These are phyloP conservation scores for Octodonta nipae DNA, from an alignment of 2,888 invertebrate species.

Conservation along the genomic window DNA sequence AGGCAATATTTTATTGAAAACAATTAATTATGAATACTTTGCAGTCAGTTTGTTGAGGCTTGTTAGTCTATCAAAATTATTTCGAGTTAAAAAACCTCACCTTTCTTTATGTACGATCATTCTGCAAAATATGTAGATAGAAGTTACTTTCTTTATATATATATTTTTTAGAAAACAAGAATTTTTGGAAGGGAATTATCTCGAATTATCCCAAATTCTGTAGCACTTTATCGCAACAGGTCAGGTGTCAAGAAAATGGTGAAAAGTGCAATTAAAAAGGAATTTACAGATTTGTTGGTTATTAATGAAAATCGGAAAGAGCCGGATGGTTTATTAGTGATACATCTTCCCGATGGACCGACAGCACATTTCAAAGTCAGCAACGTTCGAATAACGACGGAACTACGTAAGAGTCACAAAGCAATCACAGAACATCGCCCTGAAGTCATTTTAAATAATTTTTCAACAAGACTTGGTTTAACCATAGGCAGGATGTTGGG, in stretches of 20 bases:
- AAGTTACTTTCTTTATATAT: no score
- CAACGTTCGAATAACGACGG: constrained; percentile 79
- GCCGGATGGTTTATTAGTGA: constrained; percentile 83
- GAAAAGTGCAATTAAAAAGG: constrained; percentile 63
- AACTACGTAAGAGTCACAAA: constrained; percentile 63
- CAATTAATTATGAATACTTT: no score
- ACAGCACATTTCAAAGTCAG: constrained; percentile 92
- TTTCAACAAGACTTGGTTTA: constrained; percentile 84
- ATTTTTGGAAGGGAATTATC: constrained; percentile 86
- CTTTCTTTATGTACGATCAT: no score
- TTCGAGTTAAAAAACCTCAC: no score
- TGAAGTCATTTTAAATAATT: constrained; percentile 91
- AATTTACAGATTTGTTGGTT: constrained; percentile 79
- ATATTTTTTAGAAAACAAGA: constrained; percentile 56
- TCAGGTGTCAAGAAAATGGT: constrained; percentile 89
- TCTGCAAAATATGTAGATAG: no score
- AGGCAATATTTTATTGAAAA: no score
- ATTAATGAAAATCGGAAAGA: constrained; percentile 86
- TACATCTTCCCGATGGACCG: constrained; percentile 92
- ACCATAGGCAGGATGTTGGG: constrained; percentile 86
- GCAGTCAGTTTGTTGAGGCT: no score
- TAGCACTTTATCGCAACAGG: constrained; percentile 72
- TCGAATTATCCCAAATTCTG: constrained; percentile 83
- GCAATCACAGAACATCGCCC: constrained; percentile 81
- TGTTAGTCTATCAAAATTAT: no score